These are phyloP conservation scores for Pyrrhosoma nymphula DNA, from an alignment of 2,888 invertebrate genomes.

Conservation along the genomic window DNA sequence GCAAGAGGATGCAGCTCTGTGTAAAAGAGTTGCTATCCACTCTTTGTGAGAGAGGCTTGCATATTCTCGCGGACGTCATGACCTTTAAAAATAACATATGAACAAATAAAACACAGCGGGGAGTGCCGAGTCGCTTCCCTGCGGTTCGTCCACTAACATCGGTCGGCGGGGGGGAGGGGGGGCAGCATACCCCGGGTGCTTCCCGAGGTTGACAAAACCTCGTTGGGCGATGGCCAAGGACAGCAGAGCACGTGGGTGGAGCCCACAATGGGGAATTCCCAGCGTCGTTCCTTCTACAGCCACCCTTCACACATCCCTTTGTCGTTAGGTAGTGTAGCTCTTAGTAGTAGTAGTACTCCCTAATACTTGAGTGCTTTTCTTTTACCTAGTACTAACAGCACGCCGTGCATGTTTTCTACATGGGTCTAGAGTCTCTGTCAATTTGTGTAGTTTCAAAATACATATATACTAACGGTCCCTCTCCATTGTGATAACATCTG, in stretches of 20 bases:
- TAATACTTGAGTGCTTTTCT: no score
- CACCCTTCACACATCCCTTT: neutral
- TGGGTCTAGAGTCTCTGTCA: no score
- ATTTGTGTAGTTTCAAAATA: no score
- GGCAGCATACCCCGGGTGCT: neutral
- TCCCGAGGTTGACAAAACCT: conserved; percentile 21
- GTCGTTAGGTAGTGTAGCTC: no score
- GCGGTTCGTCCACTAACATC: neutral
- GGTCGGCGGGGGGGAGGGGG: neutral
- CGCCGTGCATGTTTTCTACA: no score
- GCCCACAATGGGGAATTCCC: conserved; percentile 18
- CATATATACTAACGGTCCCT: no score
- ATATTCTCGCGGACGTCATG: neutral
- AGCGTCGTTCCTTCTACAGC: neutral
- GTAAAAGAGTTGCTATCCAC: no score
- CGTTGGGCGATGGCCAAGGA: conserved; percentile 8
- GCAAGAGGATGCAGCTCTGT: no score
- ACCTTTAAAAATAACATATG: neutral
- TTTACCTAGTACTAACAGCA: no score
- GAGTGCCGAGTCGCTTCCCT: neutral
- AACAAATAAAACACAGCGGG: neutral
- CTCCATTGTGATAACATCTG: no score
- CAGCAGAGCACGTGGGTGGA: conserved; percentile 19
- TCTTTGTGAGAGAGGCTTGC: neutral
- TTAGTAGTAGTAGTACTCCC: no score